Conservation (phyloP, 2,113 vertebrate species). For the Myotis yumanensis region DNA sequence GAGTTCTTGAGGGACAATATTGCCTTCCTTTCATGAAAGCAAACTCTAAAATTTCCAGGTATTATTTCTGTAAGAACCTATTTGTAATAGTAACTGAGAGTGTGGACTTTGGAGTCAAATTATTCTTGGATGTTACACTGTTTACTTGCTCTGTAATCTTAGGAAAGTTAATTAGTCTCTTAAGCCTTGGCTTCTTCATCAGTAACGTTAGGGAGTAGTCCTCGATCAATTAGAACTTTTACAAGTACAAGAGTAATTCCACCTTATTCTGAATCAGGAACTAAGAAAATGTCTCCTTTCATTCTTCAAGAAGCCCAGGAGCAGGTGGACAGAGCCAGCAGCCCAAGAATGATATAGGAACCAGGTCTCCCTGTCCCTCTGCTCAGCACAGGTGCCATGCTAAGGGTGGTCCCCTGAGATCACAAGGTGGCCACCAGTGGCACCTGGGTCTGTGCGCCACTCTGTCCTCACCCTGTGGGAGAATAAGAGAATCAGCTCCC, state of each 20-base stretch:
- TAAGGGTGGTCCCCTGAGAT: neutral
- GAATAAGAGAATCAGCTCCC: neutral
- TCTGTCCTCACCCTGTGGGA: neutral
- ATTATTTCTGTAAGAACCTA: neutral
- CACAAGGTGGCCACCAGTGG: neutral
- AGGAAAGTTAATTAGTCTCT: neutral
- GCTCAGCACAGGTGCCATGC: neutral
- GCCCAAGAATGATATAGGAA: neutral
- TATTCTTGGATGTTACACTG: neutral
- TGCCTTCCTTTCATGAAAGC: neutral
- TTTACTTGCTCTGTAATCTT: neutral
- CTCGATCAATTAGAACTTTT: constrained; percentile 22
- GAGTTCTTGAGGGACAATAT: neutral
- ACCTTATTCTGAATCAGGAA: neutral
- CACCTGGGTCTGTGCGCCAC: neutral
- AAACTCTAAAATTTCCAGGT: neutral
- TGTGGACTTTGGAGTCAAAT: constrained; percentile 2
- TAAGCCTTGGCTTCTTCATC: constrained; percentile 13
- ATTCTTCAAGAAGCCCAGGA: neutral
- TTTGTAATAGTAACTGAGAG: neutral
- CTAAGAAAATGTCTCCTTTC: neutral
- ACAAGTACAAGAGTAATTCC: neutral
- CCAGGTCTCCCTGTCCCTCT: neutral
- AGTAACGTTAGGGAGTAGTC: constrained; percentile 2
- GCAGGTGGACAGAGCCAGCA: neutral